A percentile compares a stretch with the other conserved stretches of the same genome.
These are phyloP conservation scores for Streptopelia turtur DNA, from an alignment of 2,797 vertebrate species.

Conservation along the genomic window DNA sequence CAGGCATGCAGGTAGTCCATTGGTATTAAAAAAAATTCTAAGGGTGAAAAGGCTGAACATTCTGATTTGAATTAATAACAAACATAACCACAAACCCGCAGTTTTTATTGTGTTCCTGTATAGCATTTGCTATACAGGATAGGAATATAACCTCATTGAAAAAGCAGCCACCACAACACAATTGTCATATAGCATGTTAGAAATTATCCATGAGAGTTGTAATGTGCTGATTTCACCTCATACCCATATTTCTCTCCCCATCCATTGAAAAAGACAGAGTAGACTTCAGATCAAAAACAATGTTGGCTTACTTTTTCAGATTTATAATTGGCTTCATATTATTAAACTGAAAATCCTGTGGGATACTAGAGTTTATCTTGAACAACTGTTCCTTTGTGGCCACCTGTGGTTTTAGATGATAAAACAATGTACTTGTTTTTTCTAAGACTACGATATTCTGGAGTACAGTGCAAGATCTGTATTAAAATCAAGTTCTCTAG, in stretches of 20 bases:
- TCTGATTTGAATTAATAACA: not conserved
- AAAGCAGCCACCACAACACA: fast-evolving
- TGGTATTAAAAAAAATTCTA: not conserved
- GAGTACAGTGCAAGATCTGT: not conserved
- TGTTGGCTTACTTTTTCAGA: not conserved
- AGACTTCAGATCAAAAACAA: not conserved
- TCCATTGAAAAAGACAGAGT: not conserved
- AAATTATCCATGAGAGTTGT: not conserved
- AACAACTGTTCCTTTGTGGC: not conserved
- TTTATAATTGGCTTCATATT: not conserved
- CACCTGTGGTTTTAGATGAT: not conserved
- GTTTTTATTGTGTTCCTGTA: not conserved
- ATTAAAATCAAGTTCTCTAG: not conserved
- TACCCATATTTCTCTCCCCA: not conserved
- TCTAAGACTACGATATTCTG: not conserved
- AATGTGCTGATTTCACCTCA: not conserved
- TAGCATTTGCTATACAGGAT: not conserved
- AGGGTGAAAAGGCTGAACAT: not conserved
- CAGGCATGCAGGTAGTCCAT: not conserved
- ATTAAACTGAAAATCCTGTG: slow-evolving; percentile 8
- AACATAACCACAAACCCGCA: not conserved
- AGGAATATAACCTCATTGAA: not conserved
- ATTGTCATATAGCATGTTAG: not conserved
- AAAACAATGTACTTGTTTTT: not conserved
- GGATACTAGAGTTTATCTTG: not conserved